phyloP scores from a whole-genome alignment of 2,888 invertebrate species.

The Campoplex nolae region DNA sequence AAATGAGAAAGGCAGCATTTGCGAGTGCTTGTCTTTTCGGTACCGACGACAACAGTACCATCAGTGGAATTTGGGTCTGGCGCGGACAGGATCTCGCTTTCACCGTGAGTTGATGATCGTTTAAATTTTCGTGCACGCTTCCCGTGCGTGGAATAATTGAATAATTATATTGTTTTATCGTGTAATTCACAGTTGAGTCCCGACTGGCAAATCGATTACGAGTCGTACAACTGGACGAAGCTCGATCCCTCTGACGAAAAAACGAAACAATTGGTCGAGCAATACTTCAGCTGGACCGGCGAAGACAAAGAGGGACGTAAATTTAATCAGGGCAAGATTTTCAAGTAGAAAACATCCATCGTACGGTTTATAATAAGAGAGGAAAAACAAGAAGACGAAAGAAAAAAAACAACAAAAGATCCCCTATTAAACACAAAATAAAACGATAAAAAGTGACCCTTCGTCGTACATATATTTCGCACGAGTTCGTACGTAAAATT shows the following conservation, averaged over 20 bases:
- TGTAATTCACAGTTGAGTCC: constrained; percentile 88
- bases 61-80: constrained; percentile 99
- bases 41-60: constrained; percentile 94
- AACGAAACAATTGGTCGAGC: constrained; percentile 94
- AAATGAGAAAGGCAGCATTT: constrained; percentile 98
- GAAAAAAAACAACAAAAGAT: constrained; percentile 70
- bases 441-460: constrained; percentile 67
- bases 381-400: constrained; percentile 34
- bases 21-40: constrained; percentile 98
- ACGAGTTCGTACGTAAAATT: constrained; percentile 40
- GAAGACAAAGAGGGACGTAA: constrained; percentile 94
- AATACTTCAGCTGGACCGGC: constrained; percentile 97
- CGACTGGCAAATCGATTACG: constrained; percentile 99
- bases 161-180: constrained; percentile 6
- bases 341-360: constrained; percentile 89
- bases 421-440: constrained; percentile 77
- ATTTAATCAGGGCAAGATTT: constrained; percentile 99
- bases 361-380: constrained; percentile 73
- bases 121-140: not conserved
- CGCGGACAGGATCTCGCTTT: constrained; percentile 97
- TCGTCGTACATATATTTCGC: constrained; percentile 56
- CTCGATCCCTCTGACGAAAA: constrained; percentile 92
- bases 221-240: constrained; percentile 98
- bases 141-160: not conserved
- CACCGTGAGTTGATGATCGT: constrained; percentile 84